Evolutionary conservation across 2,888 invertebrate species (phyloP), one percentile per base, ranked within the genome.

Genomic region (Lomographa bimaculata): DNA sequence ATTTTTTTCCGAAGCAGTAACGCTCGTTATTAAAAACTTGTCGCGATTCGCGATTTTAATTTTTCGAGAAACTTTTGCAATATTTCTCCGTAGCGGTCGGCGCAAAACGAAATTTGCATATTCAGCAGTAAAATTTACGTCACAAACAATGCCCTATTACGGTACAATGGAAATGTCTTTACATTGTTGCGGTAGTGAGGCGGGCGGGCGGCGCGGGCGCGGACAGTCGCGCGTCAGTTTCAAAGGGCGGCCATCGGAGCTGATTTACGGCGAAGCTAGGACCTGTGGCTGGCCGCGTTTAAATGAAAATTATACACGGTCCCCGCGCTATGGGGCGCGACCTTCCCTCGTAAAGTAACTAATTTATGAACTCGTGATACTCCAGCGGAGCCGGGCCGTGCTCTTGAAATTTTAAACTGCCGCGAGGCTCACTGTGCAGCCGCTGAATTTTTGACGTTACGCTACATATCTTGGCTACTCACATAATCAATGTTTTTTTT

Each of bases 111-210:
- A 78, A 84, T 85, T 84, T 85, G 79, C 84, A 86, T 85, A 84
- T 82, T 84, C 81, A 83, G 69, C 79, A 78, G 79, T 79, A 71
- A 79, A 82, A 83, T 83, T 83, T 80, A 79, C 82, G 80, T 82
- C 80, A 82, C 81, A 86, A 85, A 83, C 84, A 83, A 83, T 84
- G 77, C 76, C 73, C 79, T 80, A 82, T 83, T 82, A 83, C 72
- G 75, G 75, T 74, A 83, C 81, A 83, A 83, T 84, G 77, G 78
- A 76, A 83, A 82, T 84, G 79, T 84, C 82, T 82, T 84, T 82
- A 82, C 79, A 79, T 80, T 83, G 82, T 83, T 77, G 72, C 76
- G 72, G 66, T 48, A 46, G 50, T 30, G 51, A 50, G 53, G 58
- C 50, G 50, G 54, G 48, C 45, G 49, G 43, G 20, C 37, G 52